These are phyloP conservation scores for Bubalus kerabau DNA, from an alignment of 2,113 vertebrate genomes.

Conservation along the genomic window DNA sequence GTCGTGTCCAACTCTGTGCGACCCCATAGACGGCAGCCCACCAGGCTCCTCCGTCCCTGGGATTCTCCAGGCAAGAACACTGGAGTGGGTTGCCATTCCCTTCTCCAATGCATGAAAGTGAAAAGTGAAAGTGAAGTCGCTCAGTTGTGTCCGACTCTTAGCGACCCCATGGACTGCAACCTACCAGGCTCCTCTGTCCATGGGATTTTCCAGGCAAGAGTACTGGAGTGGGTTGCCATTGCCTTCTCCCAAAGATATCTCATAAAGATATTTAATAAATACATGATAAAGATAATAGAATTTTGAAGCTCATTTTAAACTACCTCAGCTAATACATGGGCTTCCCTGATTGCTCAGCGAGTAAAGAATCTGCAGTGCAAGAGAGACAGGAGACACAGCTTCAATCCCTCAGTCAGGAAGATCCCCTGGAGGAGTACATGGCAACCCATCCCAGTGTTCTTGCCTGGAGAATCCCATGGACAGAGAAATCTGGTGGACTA, in stretches of 20 bases:
- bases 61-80: no score
- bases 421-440: neutral
- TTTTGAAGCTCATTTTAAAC: neutral
- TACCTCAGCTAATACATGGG: neutral
- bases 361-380: neutral
- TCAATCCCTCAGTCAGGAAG: neutral
- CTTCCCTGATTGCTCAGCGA: neutral
- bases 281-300: neutral
- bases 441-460: neutral
- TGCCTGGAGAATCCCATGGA: neutral
- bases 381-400: neutral
- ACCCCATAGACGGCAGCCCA: no score
- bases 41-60: no score
- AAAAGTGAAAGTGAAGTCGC: no score
- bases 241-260: neutral
- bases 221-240: no score
- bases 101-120: no score
- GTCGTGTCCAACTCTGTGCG: no score
- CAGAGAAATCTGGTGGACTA: neutral
- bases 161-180: no score
- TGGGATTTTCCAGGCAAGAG: no score
- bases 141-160: no score
- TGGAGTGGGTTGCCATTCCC: no score
- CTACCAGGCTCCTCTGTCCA: no score
- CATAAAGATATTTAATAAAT: neutral